Evolutionary conservation across 2,888 invertebrate genomes (phyloP), one percentile per base, ranked within the genome.

Genomic region (Eutolmus rufibarbis): DNA sequence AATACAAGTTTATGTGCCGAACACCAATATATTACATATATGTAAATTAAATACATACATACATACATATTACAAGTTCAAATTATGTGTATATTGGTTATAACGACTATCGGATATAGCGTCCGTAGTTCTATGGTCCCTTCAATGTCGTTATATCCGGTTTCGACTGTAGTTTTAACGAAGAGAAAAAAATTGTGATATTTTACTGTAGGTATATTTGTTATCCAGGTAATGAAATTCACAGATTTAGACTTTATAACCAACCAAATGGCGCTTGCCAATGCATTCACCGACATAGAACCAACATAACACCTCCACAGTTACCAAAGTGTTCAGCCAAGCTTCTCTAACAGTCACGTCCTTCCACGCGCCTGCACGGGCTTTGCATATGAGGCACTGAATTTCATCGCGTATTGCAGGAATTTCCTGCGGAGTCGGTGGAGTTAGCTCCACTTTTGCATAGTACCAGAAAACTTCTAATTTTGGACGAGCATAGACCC

Each of bases 261-360:
- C 99, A 89, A 97, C 95, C 91, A 98, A 90, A 92, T 96, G 95
- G 90, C 98, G 95, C 93, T 98, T 98, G 91, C 99, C 99, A 91
- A 99, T 98, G 92, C 97, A 97, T 94, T 99, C 99, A 90, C 99
- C 99, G 89, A 98, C 94, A 91, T 96, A 99, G 93, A 99, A 99
- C 98, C 99, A 99, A 94, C 97, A 97, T 85, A 95, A 91, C 51
- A 99, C 96, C 94, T 99, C 99, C 88, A 96, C 94, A 16, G 95
- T 95, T n/a, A 99, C 95, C n/a, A 98, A 93, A 3, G 96, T 95
- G 92, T 99, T 99, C 85, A 98, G 92, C 93, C 96, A 95, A 9
- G 96, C 98, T 92, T 99, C 97, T 93, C 94, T 96, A 12, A 98
- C 96, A 1, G 98, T 95, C 74, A 97, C 93, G 74, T 97, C 94